Conservation (phyloP, 2,888 invertebrate genomes). For the Acheta domesticus region DNA sequence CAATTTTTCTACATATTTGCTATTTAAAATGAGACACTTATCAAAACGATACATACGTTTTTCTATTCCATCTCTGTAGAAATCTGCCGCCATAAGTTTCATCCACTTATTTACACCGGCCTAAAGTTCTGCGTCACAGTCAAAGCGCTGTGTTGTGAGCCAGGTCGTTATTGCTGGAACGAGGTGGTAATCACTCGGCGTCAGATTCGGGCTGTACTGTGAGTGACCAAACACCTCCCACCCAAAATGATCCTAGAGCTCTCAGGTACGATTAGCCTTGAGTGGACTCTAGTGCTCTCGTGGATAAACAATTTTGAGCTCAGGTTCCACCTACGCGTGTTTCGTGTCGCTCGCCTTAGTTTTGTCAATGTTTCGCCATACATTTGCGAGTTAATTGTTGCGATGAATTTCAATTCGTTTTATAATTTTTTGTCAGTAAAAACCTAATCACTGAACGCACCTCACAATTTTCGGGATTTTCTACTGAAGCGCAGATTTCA, state of each 20-base stretch:
- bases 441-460: too few species aligned
- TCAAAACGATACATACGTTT: background rate
- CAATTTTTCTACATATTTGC: background rate
- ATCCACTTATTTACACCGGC: background rate
- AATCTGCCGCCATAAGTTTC: background rate
- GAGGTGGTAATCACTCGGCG: background rate
- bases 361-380: background rate
- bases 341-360: background rate
- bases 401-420: too few species aligned
- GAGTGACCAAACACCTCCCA: conserved; percentile 12
- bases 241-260: background rate
- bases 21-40: background rate
- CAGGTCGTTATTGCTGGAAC: background rate
- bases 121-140: background rate
- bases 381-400: background rate
- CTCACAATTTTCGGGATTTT: background rate
- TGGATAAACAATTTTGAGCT: background rate
- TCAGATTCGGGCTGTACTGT: background rate
- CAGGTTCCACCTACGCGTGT: background rate
- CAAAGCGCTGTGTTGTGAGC: background rate
- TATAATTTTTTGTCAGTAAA: background rate
- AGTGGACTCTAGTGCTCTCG: background rate
- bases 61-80: background rate
- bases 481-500: background rate
- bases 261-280: background rate